These are phyloP conservation scores for Clamator glandarius DNA, from an alignment of 2,797 vertebrate species.

Conservation along the genomic window DNA sequence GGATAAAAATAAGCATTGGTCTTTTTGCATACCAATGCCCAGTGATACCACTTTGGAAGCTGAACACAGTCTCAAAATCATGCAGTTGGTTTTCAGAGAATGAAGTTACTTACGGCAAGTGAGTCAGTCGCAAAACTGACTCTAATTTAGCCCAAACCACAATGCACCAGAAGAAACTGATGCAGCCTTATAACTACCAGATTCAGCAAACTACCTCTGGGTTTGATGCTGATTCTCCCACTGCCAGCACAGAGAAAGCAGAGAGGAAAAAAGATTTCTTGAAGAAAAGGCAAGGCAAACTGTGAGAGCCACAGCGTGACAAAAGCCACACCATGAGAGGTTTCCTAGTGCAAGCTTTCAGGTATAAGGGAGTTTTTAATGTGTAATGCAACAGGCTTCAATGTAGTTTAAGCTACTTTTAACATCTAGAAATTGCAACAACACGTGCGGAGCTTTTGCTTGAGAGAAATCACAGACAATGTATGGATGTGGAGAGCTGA, in stretches of 20 bases:
- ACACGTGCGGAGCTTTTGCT: neutral
- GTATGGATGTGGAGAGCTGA: neutral
- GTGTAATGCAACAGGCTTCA: neutral
- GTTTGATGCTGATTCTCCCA: neutral
- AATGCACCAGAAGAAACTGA: neutral
- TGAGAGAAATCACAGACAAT: neutral
- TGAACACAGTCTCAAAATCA: too few species aligned
- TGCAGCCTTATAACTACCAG: neutral
- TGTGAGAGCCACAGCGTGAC: neutral
- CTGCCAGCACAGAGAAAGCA: neutral
- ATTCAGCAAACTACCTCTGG: neutral
- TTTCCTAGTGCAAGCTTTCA: neutral
- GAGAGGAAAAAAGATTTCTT: neutral
- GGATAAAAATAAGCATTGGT: too few species aligned
- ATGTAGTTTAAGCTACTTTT: neutral
- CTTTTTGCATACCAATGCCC: too few species aligned
- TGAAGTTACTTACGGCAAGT: too few species aligned
- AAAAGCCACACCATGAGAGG: neutral
- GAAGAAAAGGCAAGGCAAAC: neutral
- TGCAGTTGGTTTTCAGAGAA: too few species aligned
- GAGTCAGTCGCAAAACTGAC: too few species aligned
- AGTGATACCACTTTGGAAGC: too few species aligned
- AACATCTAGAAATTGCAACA: neutral
- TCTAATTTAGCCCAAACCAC: too few species aligned
- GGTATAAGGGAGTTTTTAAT: neutral